Evolutionary conservation across 2,113 vertebrate genomes (phyloP), one percentile per base, ranked within the genome.

Genomic region (Podiceps cristatus): DNA sequence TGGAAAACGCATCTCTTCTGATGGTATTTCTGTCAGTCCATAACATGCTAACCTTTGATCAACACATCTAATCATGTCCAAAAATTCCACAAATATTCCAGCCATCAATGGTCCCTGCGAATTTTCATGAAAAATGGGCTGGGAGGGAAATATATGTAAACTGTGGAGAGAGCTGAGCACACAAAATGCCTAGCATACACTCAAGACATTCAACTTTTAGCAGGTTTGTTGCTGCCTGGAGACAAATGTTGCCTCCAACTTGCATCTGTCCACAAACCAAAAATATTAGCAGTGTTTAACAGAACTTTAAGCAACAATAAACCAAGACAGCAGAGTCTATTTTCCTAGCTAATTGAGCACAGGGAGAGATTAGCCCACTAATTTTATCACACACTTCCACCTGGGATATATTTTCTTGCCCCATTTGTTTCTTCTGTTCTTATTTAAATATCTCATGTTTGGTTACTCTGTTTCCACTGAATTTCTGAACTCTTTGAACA

Each of bases 221-320:
- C 14, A 68, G 14, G 40, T 75, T 82, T 87, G 18, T 45, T 93
- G 76, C 93, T 85, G 84, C 44, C 84, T 72, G 35, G 66, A 81
- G 69, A 94, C 40, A 91, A 81, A 94, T 12, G 35, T n/a, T 90
- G 80, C 52, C 49, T 87, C 49, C 37, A 94, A 22, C 52, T 44
- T 52, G 31, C 40, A 82, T 53, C 47, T 64, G 56, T 84, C 73
- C 52, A 53, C 53, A 94, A 93, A 56, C 11, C 27, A 93, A 94
- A 96, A 96, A 67, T 72, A 81, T 40, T n/a, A 94, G 27, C 68
- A 67, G 25, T 31, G 49, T 59, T 84, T 81, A 95, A 75, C 0
- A 95, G 69, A 96, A 87, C 62, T 62, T 64, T n/a, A 85, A 89
- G 77, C 56, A 94, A 75, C 44, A 95, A 85, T 55, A 82, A 91